Base-by-base conservation (phyloP, 2,888 invertebrate genomes). In the Congeria kusceri region DNA sequence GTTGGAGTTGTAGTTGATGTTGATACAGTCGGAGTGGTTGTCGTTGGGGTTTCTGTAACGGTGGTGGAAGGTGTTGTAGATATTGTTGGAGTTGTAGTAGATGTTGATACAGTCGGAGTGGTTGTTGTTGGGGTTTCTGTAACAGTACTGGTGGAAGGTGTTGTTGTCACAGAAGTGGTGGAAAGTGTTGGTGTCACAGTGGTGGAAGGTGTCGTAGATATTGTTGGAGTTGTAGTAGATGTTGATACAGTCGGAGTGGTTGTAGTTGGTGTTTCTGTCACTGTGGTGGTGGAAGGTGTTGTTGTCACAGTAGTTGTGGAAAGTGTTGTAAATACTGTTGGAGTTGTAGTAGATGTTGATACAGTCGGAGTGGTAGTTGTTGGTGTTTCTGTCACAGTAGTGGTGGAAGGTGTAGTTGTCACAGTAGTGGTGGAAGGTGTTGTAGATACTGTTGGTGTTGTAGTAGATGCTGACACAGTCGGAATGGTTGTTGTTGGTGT, bases 111-210 rank as follows among this genome's bases (percentile, higher is more conserved):
- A n/a, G 27, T 25, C 58, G 58, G 25, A 4, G 57, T 25, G 15
- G 67, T 32, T 20, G 53, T 65, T 3, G 32, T 32, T 29, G 27
- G 65, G 49, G 29, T 47, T 29, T 56, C 32, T 23, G 47, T 39
- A 39, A 63, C 2, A 1, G 63, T 29, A 15, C 62, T 20, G 13
- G 49, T 32, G 0, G 63, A 15, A 32, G 23, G 15, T 13, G 20
- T 28, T 29, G 64, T 27, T 20, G 64, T 47, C 47, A 39, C 29
- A 3, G 47, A 0, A 3, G 56, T 28, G 0, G 74, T 23, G 47
- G 61, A 27, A 46, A 65, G 29, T 0, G 46, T 47, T 65, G 72
- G 23, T 47, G n/a, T n/a, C n/a, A n/a, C n/a, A n/a, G n/a, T n/a
- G 5, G 39, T 39, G 3, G 39, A 39, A 39, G 11, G 39, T 39